Base-by-base conservation (phyloP, 2,888 invertebrate species). In the Lagria hirta region DNA sequence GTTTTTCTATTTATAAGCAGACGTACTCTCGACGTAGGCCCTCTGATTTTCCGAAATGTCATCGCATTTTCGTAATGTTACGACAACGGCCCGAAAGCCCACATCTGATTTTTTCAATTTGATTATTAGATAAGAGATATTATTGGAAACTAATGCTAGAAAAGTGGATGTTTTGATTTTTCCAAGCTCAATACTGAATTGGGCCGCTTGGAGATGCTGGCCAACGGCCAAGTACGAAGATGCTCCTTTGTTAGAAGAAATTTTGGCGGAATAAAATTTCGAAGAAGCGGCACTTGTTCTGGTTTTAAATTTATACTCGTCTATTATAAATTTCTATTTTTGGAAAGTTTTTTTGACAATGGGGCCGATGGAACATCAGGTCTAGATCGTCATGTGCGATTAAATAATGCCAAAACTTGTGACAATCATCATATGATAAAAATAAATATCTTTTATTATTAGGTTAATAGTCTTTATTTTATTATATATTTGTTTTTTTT, bases 141-240 rank as follows among this genome's bases (percentile, higher is more conserved):
- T 36, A 22, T 20, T 15, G 12, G 18, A 11, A 10, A 48, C 21
- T 37, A 11, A 34, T 22, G 38, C 16, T 36, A 37, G 34, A 26
- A 40, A 40, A 20, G 21, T 14, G 5, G 36, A 32, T 41, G 43
- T 45, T 18, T 14, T 4, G 13, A 14, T 12, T 21, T 30, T 33
- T 23, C 26, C 36, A 32, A 16, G 17, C 28, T 72, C 28, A 22
- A 15, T 22, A 45, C 34, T 32, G 28, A 42, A 38, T 54, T 65
- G 76, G 76, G 68, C 46, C 29, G 3, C 40, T 36, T 70, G 75
- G 75, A 76, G 74, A n/a, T n/a, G 14, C 67, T 78, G 79, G 79
- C 72, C 14, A 1, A 1, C 0, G 55, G 76, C 79, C 79, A 79
- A 79, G 68, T 73, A 77, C 77, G 77, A 73, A 78, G 73, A 72